A percentile compares a stretch with the other conserved stretches of the same genome.
Conservation (phyloP, 1,140 invertebrate genomes). For the Glossosoma conforme region DNA sequence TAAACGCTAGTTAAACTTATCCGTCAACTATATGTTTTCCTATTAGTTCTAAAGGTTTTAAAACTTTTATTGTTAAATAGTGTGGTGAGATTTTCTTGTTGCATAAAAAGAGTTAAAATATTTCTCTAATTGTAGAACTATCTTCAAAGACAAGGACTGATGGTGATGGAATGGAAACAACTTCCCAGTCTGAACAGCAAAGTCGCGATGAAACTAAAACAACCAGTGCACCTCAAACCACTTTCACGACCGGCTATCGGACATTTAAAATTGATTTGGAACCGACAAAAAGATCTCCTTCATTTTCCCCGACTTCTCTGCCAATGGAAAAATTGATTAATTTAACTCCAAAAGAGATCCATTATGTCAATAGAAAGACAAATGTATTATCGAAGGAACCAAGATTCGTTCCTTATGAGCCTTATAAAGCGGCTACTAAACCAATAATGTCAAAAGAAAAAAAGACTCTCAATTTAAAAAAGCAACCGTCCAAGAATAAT, state of each 20-base stretch:
- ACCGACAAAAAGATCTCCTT: not conserved
- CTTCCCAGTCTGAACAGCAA: conserved; percentile 9
- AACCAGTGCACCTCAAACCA: not conserved
- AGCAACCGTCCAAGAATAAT: conserved; percentile 55
- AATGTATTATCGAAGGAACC: conserved; percentile 57
- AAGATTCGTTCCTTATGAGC: conserved; percentile 85
- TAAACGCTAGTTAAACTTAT: too few species aligned
- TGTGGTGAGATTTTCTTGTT: too few species aligned
- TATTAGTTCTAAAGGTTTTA: too few species aligned
- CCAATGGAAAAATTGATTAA: conserved; percentile 20
- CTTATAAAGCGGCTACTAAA: conserved; percentile 79
- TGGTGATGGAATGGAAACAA: conserved; percentile 56
- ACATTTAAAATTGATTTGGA: conserved; percentile 1
- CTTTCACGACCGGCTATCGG: not conserved
- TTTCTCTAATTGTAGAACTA: conserved; percentile 12
- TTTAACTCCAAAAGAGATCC: conserved; percentile 27
- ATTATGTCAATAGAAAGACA: conserved; percentile 22
- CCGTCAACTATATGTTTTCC: too few species aligned
- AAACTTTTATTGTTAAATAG: too few species aligned
- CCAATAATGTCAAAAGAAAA: conserved; percentile 60
- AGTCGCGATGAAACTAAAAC: not conserved
- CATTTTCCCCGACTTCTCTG: conserved; percentile 2
- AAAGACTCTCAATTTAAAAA: conserved; percentile 38
- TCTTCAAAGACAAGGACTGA: conserved; percentile 41
- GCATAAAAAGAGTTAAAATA: too few species aligned